Evolutionary conservation across 2,888 invertebrate species (phyloP).

Genomic region (Sialis fuliginosa): DNA sequence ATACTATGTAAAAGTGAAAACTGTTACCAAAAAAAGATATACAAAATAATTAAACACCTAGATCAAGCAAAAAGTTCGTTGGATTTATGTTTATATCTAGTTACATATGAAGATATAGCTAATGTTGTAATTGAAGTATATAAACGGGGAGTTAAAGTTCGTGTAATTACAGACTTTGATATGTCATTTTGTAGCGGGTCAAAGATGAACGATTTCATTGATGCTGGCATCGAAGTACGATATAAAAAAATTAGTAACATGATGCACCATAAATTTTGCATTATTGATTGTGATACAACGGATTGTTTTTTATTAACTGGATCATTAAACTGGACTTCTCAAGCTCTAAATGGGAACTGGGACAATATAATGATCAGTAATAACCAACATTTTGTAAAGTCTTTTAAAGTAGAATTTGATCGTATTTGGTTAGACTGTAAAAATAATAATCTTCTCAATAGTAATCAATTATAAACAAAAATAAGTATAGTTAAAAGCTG

Average conservation of each 20-base stretch:
- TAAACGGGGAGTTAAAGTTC: conserved; percentile 35
- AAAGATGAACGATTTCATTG: conserved; percentile 10
- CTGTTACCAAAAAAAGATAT: conserved; percentile 1
- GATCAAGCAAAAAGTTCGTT: conserved; percentile 28
- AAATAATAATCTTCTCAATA: too few relatives aligned
- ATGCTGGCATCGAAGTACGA: conserved; percentile 1
- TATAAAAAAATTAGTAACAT: not conserved
- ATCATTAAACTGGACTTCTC: conserved; percentile 56
- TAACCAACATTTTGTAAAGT: conserved; percentile 28
- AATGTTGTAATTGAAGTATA: conserved; percentile 32
- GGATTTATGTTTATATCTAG: conserved; percentile 53
- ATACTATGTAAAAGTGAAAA: not conserved
- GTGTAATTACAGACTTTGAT: conserved; percentile 47
- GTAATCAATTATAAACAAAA: too few relatives aligned
- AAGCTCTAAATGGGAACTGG: conserved; percentile 46
- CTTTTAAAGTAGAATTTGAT: conserved; percentile 36
- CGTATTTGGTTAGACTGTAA: conserved; percentile 29
- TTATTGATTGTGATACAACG: not conserved
- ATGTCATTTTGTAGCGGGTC: conserved; percentile 31
- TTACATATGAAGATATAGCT: conserved; percentile 39
- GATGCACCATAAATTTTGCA: conserved; percentile 5
- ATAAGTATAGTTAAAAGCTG: too few relatives aligned
- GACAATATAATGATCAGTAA: conserved; percentile 46
- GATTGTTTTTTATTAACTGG: conserved; percentile 33
- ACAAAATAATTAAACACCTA: not conserved